Evolutionary conservation across 2,797 vertebrate species (phyloP).

Genomic region (Halcyon leucocephala): DNA sequence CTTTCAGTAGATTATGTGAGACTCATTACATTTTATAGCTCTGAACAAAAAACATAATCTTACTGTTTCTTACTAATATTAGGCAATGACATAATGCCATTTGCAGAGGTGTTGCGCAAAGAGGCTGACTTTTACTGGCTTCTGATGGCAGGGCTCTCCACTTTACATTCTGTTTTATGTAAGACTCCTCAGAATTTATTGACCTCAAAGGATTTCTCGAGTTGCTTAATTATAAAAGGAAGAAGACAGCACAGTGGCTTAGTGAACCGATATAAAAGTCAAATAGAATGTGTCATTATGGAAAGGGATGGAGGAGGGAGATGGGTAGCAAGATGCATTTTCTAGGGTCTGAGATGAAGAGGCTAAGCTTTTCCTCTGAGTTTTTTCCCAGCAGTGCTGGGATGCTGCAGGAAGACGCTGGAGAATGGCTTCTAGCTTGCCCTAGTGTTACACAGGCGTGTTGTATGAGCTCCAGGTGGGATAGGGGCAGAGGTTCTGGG

Average conservation of each 20-base stretch:
- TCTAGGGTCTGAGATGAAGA: not conserved
- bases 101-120: slow-evolving; percentile 80
- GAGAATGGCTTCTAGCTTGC: not conserved
- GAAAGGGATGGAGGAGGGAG: not conserved
- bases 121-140: slow-evolving; percentile 84
- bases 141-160: slow-evolving; percentile 81
- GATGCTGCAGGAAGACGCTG: not conserved
- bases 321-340: not conserved
- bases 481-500: not conserved
- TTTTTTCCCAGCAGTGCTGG: not conserved
- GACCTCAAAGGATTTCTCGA: slow-evolving; percentile 79
- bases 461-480: not conserved
- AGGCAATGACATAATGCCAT: slow-evolving; percentile 85
- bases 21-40: slow-evolving; percentile 82
- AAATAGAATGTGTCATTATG: slow-evolving; percentile 54
- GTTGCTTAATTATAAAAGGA: slow-evolving; percentile 82
- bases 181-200: slow-evolving; percentile 80
- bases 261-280: slow-evolving; percentile 56
- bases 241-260: slow-evolving; percentile 75
- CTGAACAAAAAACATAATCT: slow-evolving; percentile 77
- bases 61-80: slow-evolving; percentile 82
- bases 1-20: slow-evolving; percentile 80
- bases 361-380: not conserved
- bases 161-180: slow-evolving; percentile 83
- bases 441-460: not conserved